A percentile compares a stretch with the other conserved stretches of the same genome.
phyloP scores from a whole-genome alignment of 2,888 invertebrate species.

The Sepiola atlantica region DNA sequence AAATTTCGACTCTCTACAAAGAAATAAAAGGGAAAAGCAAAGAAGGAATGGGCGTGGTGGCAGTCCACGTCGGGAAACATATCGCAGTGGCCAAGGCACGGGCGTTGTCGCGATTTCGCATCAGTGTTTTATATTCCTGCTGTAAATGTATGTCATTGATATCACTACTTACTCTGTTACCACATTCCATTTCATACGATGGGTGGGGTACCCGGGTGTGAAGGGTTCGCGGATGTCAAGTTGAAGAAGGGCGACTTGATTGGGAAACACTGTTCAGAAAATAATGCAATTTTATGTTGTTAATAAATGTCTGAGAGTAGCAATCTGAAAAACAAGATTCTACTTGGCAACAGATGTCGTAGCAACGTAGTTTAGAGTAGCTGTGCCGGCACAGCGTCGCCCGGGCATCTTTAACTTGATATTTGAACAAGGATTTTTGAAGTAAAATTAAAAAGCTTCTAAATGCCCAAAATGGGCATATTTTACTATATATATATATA shows the following conservation, averaged over 20 bases:
- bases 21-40: too few relatives aligned
- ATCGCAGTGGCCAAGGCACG: background rate
- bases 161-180: slow-evolving; percentile 17
- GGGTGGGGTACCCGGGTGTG: background rate
- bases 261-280: background rate
- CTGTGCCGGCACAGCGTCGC: too few relatives aligned
- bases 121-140: background rate
- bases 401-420: too few relatives aligned
- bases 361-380: too few relatives aligned
- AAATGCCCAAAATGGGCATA: too few relatives aligned
- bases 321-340: too few relatives aligned
- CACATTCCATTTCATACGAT: background rate
- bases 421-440: too few relatives aligned
- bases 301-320: too few relatives aligned
- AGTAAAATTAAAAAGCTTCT: too few relatives aligned
- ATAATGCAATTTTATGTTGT: background rate
- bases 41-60: background rate
- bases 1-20: background rate
- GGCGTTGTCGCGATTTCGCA: background rate
- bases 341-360: too few relatives aligned
- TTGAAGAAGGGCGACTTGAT: background rate
- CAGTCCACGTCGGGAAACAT: background rate
- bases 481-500: too few relatives aligned
- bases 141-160: background rate
- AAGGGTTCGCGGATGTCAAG: background rate